Conservation (phyloP, 2,113 vertebrate genomes). For the Butorides virescens region DNA sequence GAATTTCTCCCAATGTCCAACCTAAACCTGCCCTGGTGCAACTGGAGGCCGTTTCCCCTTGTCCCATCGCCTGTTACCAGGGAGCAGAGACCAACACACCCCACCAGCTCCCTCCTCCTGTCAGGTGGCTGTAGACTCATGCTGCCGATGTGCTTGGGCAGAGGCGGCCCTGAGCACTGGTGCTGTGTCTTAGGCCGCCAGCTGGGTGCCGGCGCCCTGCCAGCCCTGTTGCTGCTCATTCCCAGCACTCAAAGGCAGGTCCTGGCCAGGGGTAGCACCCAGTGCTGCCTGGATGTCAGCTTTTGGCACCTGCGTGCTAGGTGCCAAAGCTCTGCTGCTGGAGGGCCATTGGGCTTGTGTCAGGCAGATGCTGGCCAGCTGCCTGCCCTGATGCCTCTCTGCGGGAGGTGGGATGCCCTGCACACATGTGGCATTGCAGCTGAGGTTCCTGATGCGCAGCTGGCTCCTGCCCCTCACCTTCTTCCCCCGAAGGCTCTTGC, state of each 20-base stretch:
- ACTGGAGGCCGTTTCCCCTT: too few relatives aligned
- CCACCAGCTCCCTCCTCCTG: too few relatives aligned
- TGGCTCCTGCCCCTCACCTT: background rate
- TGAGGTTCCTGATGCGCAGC: background rate
- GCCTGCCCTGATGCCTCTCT: background rate
- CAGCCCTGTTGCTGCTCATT: background rate
- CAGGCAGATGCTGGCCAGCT: background rate
- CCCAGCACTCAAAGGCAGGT: background rate
- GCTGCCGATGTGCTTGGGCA: background rate
- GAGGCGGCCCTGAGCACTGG: background rate
- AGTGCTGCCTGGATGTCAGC: background rate
- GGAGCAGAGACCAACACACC: too few relatives aligned
- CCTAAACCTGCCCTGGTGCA: too few relatives aligned
- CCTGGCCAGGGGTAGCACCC: background rate
- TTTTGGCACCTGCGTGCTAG: fast-evolving
- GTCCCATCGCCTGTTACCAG: too few relatives aligned
- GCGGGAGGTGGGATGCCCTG: background rate
- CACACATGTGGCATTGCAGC: fast-evolving
- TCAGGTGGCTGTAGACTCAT: background rate
- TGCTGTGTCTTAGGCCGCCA: background rate
- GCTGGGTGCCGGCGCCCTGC: background rate
- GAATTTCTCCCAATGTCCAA: too few relatives aligned
- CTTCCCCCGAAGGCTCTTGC: background rate
- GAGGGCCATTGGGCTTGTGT: background rate
- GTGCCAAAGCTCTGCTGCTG: background rate